Base-by-base conservation (phyloP, 2,888 invertebrate species). In the Sphaerophoria taeniata region DNA sequence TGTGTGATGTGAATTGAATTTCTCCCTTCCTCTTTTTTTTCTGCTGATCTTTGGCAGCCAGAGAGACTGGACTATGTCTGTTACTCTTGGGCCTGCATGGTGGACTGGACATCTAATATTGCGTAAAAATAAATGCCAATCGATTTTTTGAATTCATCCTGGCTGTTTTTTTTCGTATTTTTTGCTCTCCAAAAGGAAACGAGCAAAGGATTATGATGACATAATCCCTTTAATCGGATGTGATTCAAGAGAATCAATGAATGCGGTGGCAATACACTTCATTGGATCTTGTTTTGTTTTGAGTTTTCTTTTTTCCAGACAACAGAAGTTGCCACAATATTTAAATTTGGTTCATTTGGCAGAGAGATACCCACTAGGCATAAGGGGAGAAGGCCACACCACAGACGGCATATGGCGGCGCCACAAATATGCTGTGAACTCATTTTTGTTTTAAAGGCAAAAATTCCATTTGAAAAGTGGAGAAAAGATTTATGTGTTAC, bases 71-170 rank as follows among this genome's bases (percentile, higher is more conserved):
- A 56, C 69, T 49, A 12, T 69, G 39, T 70, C 58, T 72, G 71
- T 71, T 69, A 55, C 67, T 74, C 51, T 56, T 73, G 69, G 45
- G 53, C n/a, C 36, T 75, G 24, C 14, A 39, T 51, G 33, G 73
- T 51, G 14, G 12, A 3, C 16, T 60, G 43, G 73, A 36, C 61
- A 39, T 56, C 47, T 80, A 85, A 85, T 76, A 80, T 76, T 85
- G 80, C 80, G 84, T 85, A 61, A 53, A 67, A 80, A 80, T 76
- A 76, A 72, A 84, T 74, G 74, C 47, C 58, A 45, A 70, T 71
- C n/a, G 67, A 60, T 24, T 36, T 74, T 74, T 75, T 70, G 73
- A 78, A 83, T 67, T 71, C 34, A 39, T 78, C 65, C 78, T 73
- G 56, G 11, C 9, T n/a, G 5, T 45, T 56, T 31, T 12, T 14